Percentiles rank a stretch among this genome's conserved stretches.
phyloP scores from a whole-genome alignment of 1,140 invertebrate species.

The Caenorhabditis latens region DNA sequence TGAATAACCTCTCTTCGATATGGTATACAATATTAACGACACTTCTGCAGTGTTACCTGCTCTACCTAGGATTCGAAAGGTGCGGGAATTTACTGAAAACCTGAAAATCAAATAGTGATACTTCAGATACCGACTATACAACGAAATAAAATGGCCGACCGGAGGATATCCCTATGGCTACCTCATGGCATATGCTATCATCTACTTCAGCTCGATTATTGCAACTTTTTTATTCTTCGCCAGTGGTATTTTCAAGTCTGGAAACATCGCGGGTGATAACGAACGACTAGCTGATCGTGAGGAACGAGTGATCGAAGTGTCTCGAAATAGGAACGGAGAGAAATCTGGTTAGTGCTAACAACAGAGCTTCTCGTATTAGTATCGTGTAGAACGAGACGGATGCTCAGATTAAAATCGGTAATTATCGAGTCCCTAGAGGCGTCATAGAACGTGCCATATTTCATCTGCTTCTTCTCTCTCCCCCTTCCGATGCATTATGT shows the following conservation, averaged over 20 bases:
- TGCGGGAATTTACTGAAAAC: not conserved
- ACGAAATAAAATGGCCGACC: conserved; percentile 77
- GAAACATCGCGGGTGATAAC: conserved; percentile 77
- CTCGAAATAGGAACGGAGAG: conserved; percentile 48
- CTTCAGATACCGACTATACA: conserved; percentile 73
- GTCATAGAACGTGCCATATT: conserved; percentile 56
- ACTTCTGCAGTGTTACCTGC: conserved; percentile 72
- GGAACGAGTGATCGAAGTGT: conserved; percentile 69
- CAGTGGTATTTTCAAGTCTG: conserved; percentile 73
- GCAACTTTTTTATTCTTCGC: conserved; percentile 69
- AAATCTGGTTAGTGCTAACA: conserved; percentile 55
- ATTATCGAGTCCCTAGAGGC: conserved; percentile 60
- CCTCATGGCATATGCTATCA: conserved; percentile 69
- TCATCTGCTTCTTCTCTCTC: conserved; percentile 35
- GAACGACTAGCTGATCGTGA: conserved; percentile 71
- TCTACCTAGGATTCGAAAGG: conserved; percentile 75
- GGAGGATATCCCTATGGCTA: conserved; percentile 71
- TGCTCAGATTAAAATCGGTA: conserved; percentile 60
- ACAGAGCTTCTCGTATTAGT: no score
- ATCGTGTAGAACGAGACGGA: not conserved
- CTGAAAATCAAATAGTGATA: not conserved
- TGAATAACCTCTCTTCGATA: conserved; percentile 64
- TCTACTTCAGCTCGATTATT: conserved; percentile 74
- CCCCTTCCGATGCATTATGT: conserved; percentile 10
- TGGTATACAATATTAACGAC: conserved; percentile 71